These are phyloP conservation scores for Trichacis sp. DNA, from an alignment of 2,888 invertebrate genomes.

Conservation along the genomic window DNA sequence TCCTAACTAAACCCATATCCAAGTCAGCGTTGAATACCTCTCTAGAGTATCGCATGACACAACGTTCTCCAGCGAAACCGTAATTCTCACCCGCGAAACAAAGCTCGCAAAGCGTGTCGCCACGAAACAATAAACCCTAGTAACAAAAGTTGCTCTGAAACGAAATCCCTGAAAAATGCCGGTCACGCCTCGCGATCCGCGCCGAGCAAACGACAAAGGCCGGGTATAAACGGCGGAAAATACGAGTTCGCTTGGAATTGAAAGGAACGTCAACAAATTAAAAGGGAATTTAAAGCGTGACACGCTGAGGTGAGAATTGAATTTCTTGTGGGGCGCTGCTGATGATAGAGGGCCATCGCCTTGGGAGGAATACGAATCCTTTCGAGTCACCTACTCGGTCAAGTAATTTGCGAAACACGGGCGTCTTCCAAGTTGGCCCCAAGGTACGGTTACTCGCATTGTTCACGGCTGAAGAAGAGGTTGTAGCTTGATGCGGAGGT, in stretches of 20 bases:
- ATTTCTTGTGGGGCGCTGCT: neutral
- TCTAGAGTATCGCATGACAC: no score
- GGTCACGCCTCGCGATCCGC: neutral
- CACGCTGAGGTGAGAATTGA: slow-evolving; percentile 11
- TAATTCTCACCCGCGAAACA: no score
- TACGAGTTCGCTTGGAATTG: neutral
- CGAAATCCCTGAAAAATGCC: no score
- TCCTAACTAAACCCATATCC: no score
- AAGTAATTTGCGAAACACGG: slow-evolving; percentile 22
- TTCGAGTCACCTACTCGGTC: slow-evolving; percentile 25
- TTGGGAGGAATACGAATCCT: slow-evolving; percentile 17
- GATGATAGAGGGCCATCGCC: slow-evolving; percentile 10
- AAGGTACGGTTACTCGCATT: slow-evolving; percentile 19
- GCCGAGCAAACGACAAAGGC: neutral
- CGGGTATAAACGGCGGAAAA: neutral
- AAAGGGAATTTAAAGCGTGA: slow-evolving; percentile 12
- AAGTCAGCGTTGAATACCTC: no score
- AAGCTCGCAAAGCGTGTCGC: no score
- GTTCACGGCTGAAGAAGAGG: slow-evolving; percentile 14
- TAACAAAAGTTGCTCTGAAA: no score
- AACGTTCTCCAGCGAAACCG: no score
- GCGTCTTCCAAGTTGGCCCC: slow-evolving; percentile 10
- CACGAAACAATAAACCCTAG: no score
- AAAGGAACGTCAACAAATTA: slow-evolving; percentile 8
- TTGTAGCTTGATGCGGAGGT: neutral